Evolutionary conservation across 2,797 vertebrate genomes (phyloP), one percentile per base, ranked within the genome.

Genomic region (Danio kyathit): DNA sequence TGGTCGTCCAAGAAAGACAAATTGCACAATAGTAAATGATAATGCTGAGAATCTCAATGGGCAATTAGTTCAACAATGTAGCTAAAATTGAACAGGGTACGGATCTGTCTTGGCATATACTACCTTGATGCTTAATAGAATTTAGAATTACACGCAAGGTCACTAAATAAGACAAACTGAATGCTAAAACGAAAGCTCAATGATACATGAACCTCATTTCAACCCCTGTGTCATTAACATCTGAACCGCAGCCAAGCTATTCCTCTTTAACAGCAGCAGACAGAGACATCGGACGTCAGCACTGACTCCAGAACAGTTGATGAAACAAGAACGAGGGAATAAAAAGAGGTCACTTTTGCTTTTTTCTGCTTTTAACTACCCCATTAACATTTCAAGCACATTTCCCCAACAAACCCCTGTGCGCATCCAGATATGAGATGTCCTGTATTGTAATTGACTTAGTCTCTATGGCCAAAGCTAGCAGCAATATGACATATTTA

Each of bases 361-460:
- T 63, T 83, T 81, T 29, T 29, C 3, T 29, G 44, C 59, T 60
- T 51, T 78, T 82, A 82, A 84, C 52, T 77, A 65, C 48, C 54
- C 43, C 74, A 69, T 85, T 83, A 82, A 81, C 41, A 82, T 84
- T 82, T 80, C 67, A 66, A 80, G 49, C 82, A 83, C 78, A 81
- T 64, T 66, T 69, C 74, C 43, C 29, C 54, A 3, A 3, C 56
- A 79, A 70, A 14, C 43, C 44, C 54, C 76, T 13, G 6, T 19
- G 57, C 49, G 64, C 76, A 64, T 82, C 77, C 29, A 76, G 60
- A 64, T 64, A 83, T 83, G 59, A 78, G 74, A 76, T 59, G 49
- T 71, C 40, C 80, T 63, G 69, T 13, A n/a, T 41, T 29, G 41
- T 81, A 74, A 81, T 72, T 83, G 81, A 56, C 51, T 70, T 75